Percentiles rank a stretch among this genome's conserved stretches.
Evolutionary conservation across 2,113 vertebrate species (phyloP).

Genomic region (Stigmatopora argus): DNA sequence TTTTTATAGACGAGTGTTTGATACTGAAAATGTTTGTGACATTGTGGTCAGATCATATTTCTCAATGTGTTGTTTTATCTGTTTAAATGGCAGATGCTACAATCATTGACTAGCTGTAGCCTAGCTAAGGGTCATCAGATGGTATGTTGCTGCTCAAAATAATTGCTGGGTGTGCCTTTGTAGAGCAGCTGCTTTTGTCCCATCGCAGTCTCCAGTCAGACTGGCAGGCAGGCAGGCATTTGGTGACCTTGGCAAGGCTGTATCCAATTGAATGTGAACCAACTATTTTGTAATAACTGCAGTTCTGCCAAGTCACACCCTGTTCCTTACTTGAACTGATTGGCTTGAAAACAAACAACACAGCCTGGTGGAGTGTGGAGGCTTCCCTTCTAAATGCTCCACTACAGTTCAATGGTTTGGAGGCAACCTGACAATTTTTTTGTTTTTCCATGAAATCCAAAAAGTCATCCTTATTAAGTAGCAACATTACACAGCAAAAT

Average conservation of each 20-base stretch:
- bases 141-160: conserved; percentile 67
- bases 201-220: conserved; percentile 58
- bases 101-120: conserved; percentile 38
- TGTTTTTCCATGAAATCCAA: no score
- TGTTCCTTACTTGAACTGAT: conserved; percentile 44
- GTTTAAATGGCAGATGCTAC: conserved; percentile 19
- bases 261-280: conserved; percentile 66
- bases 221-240: conserved; percentile 53
- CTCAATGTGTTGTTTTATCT: conserved; percentile 13
- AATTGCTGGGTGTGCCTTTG: conserved; percentile 70
- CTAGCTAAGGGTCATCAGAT: conserved; percentile 54
- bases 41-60: conserved; percentile 8
- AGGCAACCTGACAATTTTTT: no score
- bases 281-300: conserved; percentile 68
- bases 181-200: conserved; percentile 73
- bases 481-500: no score
- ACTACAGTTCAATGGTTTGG: no score
- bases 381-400: conserved; percentile 40
- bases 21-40: conserved; percentile 11
- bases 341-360: conserved; percentile 49
- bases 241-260: conserved; percentile 71
- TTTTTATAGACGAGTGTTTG: conserved; percentile 15
- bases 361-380: conserved; percentile 19
- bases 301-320: conserved; percentile 69
- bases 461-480: no score